phyloP scores from a whole-genome alignment of 37 sponge, comb jelly and placozoan species.

The Petrosia ficiformis region DNA sequence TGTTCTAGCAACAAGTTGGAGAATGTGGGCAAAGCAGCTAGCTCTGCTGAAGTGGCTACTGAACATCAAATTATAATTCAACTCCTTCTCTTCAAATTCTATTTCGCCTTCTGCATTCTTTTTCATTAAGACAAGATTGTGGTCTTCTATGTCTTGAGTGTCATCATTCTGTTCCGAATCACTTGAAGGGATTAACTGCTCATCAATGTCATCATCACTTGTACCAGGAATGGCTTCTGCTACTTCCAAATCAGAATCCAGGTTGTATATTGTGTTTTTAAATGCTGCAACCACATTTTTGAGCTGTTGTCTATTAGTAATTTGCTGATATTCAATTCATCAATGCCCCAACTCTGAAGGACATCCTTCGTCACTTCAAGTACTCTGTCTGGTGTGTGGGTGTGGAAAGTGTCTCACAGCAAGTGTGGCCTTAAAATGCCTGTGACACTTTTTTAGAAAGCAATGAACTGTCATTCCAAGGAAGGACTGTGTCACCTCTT shows the following conservation, averaged over 20 bases:
- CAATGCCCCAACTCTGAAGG: neutral
- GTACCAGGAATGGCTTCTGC: too few species aligned
- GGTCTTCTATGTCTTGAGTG: too few species aligned
- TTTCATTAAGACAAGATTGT: neutral
- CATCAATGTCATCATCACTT: too few species aligned
- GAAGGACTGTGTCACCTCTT: conserved; percentile 16
- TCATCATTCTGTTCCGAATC: too few species aligned
- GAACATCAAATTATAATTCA: too few species aligned
- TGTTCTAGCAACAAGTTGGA: conserved; percentile 2
- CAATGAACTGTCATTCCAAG: conserved; percentile 33
- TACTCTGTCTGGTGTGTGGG: conserved; percentile 3
- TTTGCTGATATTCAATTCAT: neutral
- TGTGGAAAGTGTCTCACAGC: neutral
- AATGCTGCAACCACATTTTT: neutral
- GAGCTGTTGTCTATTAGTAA: neutral
- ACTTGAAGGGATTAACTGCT: too few species aligned
- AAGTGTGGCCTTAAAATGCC: neutral
- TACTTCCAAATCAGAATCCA: too few species aligned
- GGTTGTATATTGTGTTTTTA: too few species aligned
- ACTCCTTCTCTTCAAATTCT: neutral
- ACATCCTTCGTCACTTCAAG: neutral
- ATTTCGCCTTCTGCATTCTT: neutral
- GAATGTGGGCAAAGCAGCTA: conserved; percentile 5
- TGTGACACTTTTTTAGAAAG: neutral
- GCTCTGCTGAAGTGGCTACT: conserved; percentile 1